phyloP scores from a whole-genome alignment of 23 tunicate species.

The Halocynthia aurantium region DNA sequence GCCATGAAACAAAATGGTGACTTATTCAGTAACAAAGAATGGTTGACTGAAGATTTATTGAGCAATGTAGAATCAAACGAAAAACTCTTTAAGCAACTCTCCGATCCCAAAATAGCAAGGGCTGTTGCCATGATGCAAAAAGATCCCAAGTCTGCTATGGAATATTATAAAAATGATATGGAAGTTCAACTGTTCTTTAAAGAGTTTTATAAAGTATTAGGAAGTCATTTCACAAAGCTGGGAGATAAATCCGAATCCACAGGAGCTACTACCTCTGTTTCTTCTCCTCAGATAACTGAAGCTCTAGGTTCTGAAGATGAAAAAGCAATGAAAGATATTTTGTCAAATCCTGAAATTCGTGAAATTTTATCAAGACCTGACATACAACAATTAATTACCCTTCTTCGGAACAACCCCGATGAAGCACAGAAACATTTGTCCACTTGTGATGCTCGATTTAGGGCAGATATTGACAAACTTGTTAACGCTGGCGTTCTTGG shows the following conservation, averaged over 20 bases:
- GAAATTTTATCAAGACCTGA: conserved; percentile 59
- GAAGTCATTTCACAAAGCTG: conserved; percentile 56
- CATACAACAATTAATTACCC: conserved; percentile 36
- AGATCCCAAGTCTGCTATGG: conserved; percentile 75
- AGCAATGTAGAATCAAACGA: conserved; percentile 56
- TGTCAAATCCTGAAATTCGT: conserved; percentile 46
- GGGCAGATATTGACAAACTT: conserved; percentile 64
- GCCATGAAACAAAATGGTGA: conserved; percentile 35
- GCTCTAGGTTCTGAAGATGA: conserved; percentile 37
- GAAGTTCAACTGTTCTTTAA: conserved; percentile 64
- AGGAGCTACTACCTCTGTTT: too few species aligned
- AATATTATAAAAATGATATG: conserved; percentile 63
- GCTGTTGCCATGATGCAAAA: conserved; percentile 72
- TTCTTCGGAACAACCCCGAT: conserved; percentile 46
- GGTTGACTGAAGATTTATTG: conserved; percentile 68
- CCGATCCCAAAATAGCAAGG: conserved; percentile 55
- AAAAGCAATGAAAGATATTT: conserved; percentile 32
- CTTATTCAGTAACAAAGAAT: conserved; percentile 18
- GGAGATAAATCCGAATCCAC: conserved; percentile 15
- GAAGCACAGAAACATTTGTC: conserved; percentile 41
- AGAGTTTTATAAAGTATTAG: conserved; percentile 63
- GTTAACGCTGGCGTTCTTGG: conserved; percentile 47
- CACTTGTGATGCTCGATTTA: conserved; percentile 35
- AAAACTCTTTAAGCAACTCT: conserved; percentile 38
- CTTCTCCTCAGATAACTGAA: not conserved